Percentiles rank a stretch among this genome's conserved stretches.
These are phyloP conservation scores for Pandemis corylana DNA, from an alignment of 2,888 invertebrate genomes.

Conservation along the genomic window DNA sequence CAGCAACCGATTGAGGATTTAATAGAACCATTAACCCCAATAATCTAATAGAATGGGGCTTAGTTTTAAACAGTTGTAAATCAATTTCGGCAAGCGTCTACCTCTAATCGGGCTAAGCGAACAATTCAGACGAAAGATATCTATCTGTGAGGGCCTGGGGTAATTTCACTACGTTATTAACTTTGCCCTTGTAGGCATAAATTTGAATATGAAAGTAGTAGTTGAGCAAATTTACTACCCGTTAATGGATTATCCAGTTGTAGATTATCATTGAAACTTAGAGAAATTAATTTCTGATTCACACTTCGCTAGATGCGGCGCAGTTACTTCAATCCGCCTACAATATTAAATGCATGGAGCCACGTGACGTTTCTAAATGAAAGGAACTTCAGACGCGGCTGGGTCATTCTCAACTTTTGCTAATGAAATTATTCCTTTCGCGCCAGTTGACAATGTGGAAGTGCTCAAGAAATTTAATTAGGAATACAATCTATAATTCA, in stretches of 20 bases:
- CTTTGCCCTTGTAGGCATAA: constrained; percentile 38
- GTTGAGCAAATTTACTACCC: constrained; percentile 29
- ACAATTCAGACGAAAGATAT: constrained; percentile 66
- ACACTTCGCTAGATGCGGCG: neutral
- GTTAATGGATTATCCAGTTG: constrained; percentile 31
- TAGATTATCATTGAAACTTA: constrained; percentile 25
- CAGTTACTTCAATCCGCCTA: neutral
- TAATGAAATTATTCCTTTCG: neutral
- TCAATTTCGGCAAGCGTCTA: constrained; percentile 63
- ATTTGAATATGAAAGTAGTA: constrained; percentile 39
- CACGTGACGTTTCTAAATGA: neutral
- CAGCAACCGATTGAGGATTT: constrained; percentile 44
- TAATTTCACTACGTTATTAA: constrained; percentile 48
- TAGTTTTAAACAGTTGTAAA: constrained; percentile 75
- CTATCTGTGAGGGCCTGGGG: constrained; percentile 46
- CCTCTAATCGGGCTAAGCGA: constrained; percentile 63
- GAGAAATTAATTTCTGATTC: constrained; percentile 25
- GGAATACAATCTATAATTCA: too few species aligned
- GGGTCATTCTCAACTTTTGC: neutral
- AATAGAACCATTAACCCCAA: constrained; percentile 64
- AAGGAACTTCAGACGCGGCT: neutral
- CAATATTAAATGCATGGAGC: neutral
- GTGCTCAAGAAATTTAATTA: neutral
- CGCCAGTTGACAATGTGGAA: neutral
- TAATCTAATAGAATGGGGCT: constrained; percentile 67